phyloP scores from a whole-genome alignment of 2,797 vertebrate species.

The Cottoperca gobio region DNA sequence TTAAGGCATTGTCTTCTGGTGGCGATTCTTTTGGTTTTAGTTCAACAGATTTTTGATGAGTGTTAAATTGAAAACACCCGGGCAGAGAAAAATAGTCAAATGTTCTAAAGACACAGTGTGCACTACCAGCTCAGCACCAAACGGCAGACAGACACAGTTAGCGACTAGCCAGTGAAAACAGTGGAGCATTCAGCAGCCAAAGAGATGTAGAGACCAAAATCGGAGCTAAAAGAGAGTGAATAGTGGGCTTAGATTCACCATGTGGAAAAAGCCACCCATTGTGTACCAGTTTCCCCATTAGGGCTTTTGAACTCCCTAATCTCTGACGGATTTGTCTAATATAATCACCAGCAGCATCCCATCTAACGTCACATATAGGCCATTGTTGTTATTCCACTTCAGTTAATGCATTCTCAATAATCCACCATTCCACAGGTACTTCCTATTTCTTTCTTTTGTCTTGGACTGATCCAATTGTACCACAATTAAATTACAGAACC shows the following conservation, averaged over 20 bases:
- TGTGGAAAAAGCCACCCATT: constrained; percentile 1
- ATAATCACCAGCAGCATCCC: constrained; percentile 33
- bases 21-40: background rate
- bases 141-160: too few species aligned
- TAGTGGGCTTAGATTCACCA: background rate
- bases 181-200: too few species aligned
- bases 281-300: constrained; percentile 16
- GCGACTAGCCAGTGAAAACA: too few species aligned
- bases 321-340: constrained; percentile 26
- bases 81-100: background rate
- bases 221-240: background rate
- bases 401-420: constrained; percentile 52
- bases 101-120: background rate
- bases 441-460: constrained; percentile 31
- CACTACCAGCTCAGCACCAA: background rate
- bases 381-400: constrained; percentile 31
- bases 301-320: constrained; percentile 3
- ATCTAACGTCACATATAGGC: constrained; percentile 35
- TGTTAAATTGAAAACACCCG: background rate
- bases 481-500: constrained; percentile 58
- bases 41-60: background rate
- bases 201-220: background rate
- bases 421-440: constrained; percentile 36
- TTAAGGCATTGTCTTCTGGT: background rate
- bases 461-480: constrained; percentile 64